Conservation (phyloP, 2,888 invertebrate species). For the Megamerina dolium region DNA sequence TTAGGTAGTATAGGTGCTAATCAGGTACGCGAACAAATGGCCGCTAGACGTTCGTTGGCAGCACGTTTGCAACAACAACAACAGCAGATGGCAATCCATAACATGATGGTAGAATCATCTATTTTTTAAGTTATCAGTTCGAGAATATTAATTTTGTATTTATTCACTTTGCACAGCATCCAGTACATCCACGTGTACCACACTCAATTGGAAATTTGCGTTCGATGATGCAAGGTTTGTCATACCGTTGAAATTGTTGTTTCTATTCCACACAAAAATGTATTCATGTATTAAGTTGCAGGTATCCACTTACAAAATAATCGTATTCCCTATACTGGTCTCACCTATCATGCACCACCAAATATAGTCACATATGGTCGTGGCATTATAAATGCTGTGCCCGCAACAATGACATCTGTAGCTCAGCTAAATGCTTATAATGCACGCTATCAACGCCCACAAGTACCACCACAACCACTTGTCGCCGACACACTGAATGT, state of each 20-base stretch:
- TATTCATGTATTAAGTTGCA: conserved; percentile 7
- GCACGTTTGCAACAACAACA: conserved; percentile 31
- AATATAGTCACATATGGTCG: too few species aligned
- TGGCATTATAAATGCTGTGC: conserved; percentile 16
- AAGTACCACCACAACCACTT: conserved; percentile 11
- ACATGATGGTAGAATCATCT: conserved; percentile 15
- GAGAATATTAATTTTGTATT: conserved; percentile 6
- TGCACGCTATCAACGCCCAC: conserved; percentile 23
- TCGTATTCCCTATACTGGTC: conserved; percentile 28
- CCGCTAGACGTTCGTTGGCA: conserved; percentile 30
- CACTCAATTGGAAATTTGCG: conserved; percentile 27
- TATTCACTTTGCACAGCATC: conserved; percentile 7
- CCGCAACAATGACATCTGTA: conserved; percentile 14
- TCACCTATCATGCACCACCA: conserved; percentile 16
- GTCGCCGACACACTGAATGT: too few species aligned
- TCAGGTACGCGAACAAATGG: too few species aligned
- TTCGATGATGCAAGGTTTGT: conserved; percentile 26
- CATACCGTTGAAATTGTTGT: not conserved
- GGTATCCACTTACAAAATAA: conserved; percentile 26
- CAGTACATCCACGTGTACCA: conserved; percentile 25
- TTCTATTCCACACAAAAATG: not conserved
- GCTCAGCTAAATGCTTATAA: conserved; percentile 17
- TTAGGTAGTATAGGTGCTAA: conserved; percentile 12
- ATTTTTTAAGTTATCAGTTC: not conserved
- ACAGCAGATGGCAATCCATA: conserved; percentile 16